These are phyloP conservation scores for Papilio elwesi DNA, from an alignment of 2,888 invertebrate species.

Conservation along the genomic window DNA sequence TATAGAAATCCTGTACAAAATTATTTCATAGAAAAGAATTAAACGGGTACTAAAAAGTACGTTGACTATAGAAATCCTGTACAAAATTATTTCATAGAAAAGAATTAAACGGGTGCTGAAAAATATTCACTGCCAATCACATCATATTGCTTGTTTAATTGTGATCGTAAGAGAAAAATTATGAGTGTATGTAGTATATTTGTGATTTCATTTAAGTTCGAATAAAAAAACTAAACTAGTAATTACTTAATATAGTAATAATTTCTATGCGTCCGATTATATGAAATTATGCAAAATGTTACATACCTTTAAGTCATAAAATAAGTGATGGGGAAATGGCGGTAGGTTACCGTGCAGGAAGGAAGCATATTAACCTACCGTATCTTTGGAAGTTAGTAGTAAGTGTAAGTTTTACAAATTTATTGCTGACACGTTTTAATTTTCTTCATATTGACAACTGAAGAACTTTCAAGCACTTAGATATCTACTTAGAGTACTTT, in stretches of 20 bases:
- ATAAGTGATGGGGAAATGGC: too few species aligned
- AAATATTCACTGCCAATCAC: background rate
- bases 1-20: too few species aligned
- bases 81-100: background rate
- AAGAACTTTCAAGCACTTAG: background rate
- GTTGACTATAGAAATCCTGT: too few species aligned
- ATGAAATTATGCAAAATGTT: background rate
- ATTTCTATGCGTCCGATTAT: too few species aligned
- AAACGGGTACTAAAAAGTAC: too few species aligned
- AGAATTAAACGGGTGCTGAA: background rate
- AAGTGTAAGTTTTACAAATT: background rate
- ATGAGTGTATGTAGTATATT: too few species aligned
- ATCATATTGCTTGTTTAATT: too few species aligned
- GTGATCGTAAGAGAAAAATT: too few species aligned
- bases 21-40: too few species aligned
- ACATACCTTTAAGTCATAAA: background rate
- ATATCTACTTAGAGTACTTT: constrained; percentile 4
- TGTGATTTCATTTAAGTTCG: too few species aligned
- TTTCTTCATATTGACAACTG: background rate
- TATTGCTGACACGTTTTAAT: background rate
- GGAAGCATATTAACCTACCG: too few species aligned
- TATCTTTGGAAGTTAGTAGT: too few species aligned
- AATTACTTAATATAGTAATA: background rate
- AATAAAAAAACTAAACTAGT: background rate
- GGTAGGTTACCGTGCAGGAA: background rate